phyloP scores from a whole-genome alignment of 2,113 vertebrate species.

The Atlantisia rogersi region DNA sequence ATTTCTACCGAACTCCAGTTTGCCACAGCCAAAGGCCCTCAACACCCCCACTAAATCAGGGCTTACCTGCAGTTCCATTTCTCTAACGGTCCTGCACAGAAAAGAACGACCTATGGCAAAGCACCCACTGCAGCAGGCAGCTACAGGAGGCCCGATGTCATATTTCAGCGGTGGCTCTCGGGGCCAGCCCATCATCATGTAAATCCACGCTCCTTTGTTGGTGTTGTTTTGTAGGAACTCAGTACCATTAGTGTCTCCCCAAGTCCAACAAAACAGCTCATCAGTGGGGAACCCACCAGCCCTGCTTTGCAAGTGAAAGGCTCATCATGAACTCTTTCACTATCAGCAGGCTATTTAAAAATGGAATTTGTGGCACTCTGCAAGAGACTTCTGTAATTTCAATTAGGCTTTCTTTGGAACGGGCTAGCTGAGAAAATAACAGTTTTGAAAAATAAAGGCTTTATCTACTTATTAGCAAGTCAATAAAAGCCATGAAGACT shows the following conservation, averaged over 20 bases:
- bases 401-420: constrained; percentile 51
- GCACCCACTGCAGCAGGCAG: background rate
- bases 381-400: constrained; percentile 49
- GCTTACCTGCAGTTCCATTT: background rate
- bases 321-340: constrained; percentile 44
- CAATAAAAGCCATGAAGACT: constrained; percentile 70
- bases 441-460: constrained; percentile 49
- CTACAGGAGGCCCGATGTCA: background rate
- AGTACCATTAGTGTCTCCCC: background rate
- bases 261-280: constrained; percentile 32
- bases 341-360: constrained; percentile 39
- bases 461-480: constrained; percentile 74
- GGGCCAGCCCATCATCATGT: background rate
- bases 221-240: constrained; percentile 19
- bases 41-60: background rate
- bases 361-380: constrained; percentile 42
- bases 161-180: background rate
- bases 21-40: background rate
- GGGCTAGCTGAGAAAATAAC: constrained; percentile 45
- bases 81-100: background rate
- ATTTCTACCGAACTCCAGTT: background rate
- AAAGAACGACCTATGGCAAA: background rate
- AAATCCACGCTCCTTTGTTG: constrained; percentile 41
- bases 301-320: constrained; percentile 45
- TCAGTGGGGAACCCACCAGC: background rate